These are phyloP conservation scores for Neolamprologus fasciatus DNA, from an alignment of 2,113 vertebrate genomes.

Conservation along the genomic window DNA sequence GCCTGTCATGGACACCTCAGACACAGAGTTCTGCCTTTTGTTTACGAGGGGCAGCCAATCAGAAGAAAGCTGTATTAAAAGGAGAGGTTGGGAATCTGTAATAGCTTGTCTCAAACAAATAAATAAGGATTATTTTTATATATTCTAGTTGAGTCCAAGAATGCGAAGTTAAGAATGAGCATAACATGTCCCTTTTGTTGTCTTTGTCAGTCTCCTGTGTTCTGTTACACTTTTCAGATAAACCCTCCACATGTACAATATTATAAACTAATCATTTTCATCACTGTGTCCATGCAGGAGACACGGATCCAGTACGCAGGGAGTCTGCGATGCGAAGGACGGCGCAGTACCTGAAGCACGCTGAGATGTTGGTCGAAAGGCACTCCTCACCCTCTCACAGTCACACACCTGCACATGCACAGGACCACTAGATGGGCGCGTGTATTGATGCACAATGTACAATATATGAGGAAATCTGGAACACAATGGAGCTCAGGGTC, in stretches of 20 bases:
- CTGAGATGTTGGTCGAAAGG: conserved; percentile 73
- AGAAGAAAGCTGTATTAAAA: neutral
- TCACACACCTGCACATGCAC: neutral
- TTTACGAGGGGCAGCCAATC: neutral
- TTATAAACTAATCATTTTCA: rapidly evolving
- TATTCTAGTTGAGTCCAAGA: neutral
- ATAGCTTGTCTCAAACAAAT: neutral
- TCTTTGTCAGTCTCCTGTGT: neutral
- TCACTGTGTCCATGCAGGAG: conserved; percentile 59
- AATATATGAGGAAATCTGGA: neutral
- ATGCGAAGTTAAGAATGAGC: neutral
- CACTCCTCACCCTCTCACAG: conserved; percentile 51
- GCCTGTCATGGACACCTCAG: neutral
- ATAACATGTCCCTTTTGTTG: neutral
- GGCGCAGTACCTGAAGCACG: conserved; percentile 78
- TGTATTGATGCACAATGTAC: neutral
- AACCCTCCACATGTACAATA: neutral
- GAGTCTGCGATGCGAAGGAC: conserved; percentile 80
- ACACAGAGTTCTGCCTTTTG: neutral
- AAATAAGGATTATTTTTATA: neutral
- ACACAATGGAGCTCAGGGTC: conserved; percentile 17
- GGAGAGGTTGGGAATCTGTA: neutral
- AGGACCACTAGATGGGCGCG: neutral
- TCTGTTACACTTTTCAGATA: neutral
- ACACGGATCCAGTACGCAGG: conserved; percentile 69